phyloP scores from a whole-genome alignment of 2,888 invertebrate genomes.

The Torymus tubicola region DNA sequence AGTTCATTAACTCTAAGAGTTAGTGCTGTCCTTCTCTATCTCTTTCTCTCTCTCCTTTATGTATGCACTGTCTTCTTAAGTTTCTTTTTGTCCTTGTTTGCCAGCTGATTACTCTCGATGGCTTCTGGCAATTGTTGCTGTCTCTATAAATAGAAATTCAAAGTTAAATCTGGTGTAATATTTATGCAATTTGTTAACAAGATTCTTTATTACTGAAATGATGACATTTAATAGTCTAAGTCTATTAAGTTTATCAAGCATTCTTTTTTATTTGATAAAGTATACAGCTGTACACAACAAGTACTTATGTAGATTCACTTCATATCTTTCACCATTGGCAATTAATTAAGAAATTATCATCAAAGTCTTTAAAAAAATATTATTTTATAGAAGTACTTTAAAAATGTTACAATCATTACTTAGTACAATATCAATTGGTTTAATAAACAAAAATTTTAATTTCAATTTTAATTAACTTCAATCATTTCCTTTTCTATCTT shows the following conservation, averaged over 20 bases:
- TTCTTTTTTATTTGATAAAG: too few relatives aligned
- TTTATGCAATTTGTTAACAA: constrained; percentile 42
- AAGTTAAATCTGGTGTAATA: constrained; percentile 38
- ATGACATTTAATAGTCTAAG: constrained; percentile 11
- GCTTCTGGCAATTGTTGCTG: constrained; percentile 30
- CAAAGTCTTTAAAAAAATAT: too few relatives aligned
- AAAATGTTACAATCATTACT: too few relatives aligned
- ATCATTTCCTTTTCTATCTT: too few relatives aligned
- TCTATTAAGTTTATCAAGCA: background rate
- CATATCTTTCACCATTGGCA: too few relatives aligned
- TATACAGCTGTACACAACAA: too few relatives aligned
- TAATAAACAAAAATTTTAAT: too few relatives aligned
- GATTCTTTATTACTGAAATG: constrained; percentile 13
- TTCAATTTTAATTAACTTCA: too few relatives aligned
- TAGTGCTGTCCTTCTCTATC: constrained; percentile 38
- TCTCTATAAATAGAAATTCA: constrained; percentile 51
- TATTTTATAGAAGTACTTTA: too few relatives aligned
- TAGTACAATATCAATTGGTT: too few relatives aligned
- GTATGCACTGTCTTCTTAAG: constrained; percentile 21
- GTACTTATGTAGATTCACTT: too few relatives aligned
- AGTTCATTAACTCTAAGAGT: constrained; percentile 57
- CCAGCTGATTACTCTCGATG: constrained; percentile 44
- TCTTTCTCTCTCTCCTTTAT: constrained; percentile 40
- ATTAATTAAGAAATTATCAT: too few relatives aligned
- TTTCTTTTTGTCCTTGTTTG: constrained; percentile 47